A percentile compares a stretch with the other conserved stretches of the same genome.
Conservation (phyloP, 2,888 invertebrate genomes). For the Torymus auratus region DNA sequence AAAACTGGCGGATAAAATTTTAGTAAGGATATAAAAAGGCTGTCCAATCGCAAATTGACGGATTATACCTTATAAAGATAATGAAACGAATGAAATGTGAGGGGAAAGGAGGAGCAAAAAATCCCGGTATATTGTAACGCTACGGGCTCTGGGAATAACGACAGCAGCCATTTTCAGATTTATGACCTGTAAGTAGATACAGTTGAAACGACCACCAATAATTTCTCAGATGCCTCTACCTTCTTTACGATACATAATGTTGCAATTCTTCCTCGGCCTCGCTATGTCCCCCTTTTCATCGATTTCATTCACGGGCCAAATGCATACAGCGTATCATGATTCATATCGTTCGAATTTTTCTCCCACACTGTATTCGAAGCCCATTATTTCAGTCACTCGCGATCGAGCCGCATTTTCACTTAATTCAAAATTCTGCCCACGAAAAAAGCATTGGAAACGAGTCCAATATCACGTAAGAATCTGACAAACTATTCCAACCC, state of each 20-base stretch:
- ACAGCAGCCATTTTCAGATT: conserved; percentile 46
- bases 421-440: too few relatives aligned
- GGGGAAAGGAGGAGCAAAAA: neutral
- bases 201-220: conserved; percentile 37
- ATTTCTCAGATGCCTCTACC: conserved; percentile 19
- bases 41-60: neutral
- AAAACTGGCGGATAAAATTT: neutral
- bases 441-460: too few relatives aligned
- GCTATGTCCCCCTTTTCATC: too few relatives aligned
- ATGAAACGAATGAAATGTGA: neutral
- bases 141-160: conserved; percentile 6
- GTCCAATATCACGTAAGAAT: too few relatives aligned
- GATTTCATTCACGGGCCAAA: too few relatives aligned
- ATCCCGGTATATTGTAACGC: conserved; percentile 1
- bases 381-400: too few relatives aligned
- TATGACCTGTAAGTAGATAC: conserved; percentile 42
- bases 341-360: too few relatives aligned
- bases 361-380: too few relatives aligned
- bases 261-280: too few relatives aligned
- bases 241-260: neutral
- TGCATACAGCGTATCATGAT: too few relatives aligned
- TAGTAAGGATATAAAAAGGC: neutral
- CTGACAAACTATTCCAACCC: too few relatives aligned
- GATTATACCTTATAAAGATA: conserved; percentile 4
- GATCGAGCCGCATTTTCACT: too few relatives aligned